Evolutionary conservation across 2,797 vertebrate genomes (phyloP).

Genomic region (Bovichtus diacanthus): DNA sequence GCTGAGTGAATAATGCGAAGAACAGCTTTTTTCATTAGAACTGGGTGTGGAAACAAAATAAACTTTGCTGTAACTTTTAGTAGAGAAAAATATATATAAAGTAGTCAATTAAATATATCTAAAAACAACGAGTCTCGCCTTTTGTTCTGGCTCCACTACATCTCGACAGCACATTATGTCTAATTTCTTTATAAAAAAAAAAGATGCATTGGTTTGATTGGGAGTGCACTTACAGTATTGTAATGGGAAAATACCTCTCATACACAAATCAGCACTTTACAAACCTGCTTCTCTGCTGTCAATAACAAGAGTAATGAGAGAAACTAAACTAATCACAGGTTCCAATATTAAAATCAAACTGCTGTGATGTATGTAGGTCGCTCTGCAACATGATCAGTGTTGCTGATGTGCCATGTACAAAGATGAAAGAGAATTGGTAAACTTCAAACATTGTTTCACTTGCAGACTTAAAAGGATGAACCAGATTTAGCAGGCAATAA

Average conservation of each 20-base stretch:
- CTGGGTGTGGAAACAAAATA: background rate
- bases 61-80: background rate
- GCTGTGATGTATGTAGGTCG: constrained; percentile 4
- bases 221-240: background rate
- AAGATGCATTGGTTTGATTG: background rate
- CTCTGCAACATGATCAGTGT: constrained; percentile 19
- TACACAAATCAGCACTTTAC: background rate
- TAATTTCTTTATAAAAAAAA: background rate
- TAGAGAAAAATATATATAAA: background rate
- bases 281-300: background rate
- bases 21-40: background rate
- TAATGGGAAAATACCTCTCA: background rate
- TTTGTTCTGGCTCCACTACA: background rate
- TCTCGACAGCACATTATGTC: background rate
- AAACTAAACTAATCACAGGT: constrained; percentile 30
- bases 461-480: constrained; percentile 34
- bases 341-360: constrained; percentile 18
- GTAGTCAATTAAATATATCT: background rate
- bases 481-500: constrained; percentile 15
- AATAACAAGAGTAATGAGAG: constrained; percentile 28
- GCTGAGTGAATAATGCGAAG: background rate
- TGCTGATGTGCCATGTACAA: background rate
- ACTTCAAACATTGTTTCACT: constrained; percentile 34
- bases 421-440: constrained; percentile 34
- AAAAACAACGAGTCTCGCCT: too few relatives aligned